Conservation (phyloP, 2,888 invertebrate genomes). For the Chironomus tentans region DNA sequence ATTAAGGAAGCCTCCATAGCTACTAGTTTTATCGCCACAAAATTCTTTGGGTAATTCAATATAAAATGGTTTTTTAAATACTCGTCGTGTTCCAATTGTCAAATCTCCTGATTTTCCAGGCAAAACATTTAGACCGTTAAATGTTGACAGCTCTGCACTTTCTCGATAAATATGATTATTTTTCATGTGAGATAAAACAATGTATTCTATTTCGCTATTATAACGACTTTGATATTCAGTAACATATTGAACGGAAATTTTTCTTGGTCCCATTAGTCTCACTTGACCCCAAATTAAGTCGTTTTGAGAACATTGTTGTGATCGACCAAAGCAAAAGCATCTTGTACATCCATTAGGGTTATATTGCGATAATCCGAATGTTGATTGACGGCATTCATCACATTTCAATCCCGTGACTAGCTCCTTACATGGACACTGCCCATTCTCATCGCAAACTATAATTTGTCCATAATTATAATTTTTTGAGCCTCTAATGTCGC, state of each 20-base stretch:
- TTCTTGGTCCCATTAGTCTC: slow-evolving; percentile 49
- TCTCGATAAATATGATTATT: slow-evolving; percentile 34
- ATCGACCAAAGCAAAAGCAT: slow-evolving; percentile 93
- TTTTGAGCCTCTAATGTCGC: slow-evolving; percentile 64
- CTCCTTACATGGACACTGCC: slow-evolving; percentile 85
- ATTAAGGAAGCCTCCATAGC: slow-evolving; percentile 82
- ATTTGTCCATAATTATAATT: slow-evolving; percentile 44
- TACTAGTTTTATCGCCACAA: slow-evolving; percentile 76
- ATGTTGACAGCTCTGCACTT: slow-evolving; percentile 44
- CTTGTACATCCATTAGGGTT: slow-evolving; percentile 84
- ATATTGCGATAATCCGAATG: slow-evolving; percentile 71
- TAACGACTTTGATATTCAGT: not conserved
- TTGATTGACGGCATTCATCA: slow-evolving; percentile 69
- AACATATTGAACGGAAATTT: slow-evolving; percentile 41
- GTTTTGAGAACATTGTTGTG: slow-evolving; percentile 70
- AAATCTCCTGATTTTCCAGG: slow-evolving; percentile 48
- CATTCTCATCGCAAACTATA: slow-evolving; percentile 63
- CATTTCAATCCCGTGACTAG: slow-evolving; percentile 80
- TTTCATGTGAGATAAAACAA: not conserved
- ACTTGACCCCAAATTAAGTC: slow-evolving; percentile 75
- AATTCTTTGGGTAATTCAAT: slow-evolving; percentile 62
- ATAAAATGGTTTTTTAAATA: slow-evolving; percentile 40
- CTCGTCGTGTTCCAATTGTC: slow-evolving; percentile 39
- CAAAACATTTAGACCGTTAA: slow-evolving; percentile 53
- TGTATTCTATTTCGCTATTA: not conserved